Percentiles rank a stretch among this genome's conserved stretches.
These are phyloP conservation scores for Rutilus rutilus DNA, from an alignment of 2,113 vertebrate genomes.

Conservation along the genomic window DNA sequence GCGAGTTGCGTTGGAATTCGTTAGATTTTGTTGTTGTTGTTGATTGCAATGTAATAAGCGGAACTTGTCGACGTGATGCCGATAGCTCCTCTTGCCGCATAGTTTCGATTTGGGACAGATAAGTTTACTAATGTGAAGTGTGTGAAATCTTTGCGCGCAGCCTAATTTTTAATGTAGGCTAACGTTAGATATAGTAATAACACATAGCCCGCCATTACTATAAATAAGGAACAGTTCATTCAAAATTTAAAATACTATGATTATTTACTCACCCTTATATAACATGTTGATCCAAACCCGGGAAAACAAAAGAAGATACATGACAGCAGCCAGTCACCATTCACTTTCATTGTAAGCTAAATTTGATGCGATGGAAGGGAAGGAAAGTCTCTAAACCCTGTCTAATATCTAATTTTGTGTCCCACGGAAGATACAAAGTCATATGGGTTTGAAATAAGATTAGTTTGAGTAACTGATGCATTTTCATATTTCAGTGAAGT, in stretches of 20 bases:
- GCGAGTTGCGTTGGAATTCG: conserved; percentile 36
- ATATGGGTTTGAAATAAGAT: not conserved
- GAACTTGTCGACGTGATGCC: not conserved
- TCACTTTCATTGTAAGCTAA: not conserved
- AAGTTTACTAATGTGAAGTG: not conserved
- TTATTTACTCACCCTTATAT: not conserved
- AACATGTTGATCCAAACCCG: not conserved
- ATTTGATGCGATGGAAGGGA: not conserved
- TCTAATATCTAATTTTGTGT: not conserved
- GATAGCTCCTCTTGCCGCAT: not conserved
- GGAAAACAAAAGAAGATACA: not conserved
- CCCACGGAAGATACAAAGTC: not conserved
- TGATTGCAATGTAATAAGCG: not conserved
- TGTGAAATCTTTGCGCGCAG: not conserved
- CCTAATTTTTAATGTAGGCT: not conserved
- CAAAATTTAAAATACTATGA: not conserved
- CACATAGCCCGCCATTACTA: no score
- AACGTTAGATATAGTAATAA: not conserved
- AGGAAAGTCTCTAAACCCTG: not conserved
- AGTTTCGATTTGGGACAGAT: not conserved
- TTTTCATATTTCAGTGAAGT: not conserved
- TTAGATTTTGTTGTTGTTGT: not conserved
- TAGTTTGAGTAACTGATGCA: not conserved
- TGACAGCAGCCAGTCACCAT: not conserved
- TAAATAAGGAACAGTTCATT: not conserved